Percentiles rank a stretch among this genome's conserved stretches.
Conservation (phyloP, 2,797 vertebrate genomes). For the Acestrorhynchus altus region DNA sequence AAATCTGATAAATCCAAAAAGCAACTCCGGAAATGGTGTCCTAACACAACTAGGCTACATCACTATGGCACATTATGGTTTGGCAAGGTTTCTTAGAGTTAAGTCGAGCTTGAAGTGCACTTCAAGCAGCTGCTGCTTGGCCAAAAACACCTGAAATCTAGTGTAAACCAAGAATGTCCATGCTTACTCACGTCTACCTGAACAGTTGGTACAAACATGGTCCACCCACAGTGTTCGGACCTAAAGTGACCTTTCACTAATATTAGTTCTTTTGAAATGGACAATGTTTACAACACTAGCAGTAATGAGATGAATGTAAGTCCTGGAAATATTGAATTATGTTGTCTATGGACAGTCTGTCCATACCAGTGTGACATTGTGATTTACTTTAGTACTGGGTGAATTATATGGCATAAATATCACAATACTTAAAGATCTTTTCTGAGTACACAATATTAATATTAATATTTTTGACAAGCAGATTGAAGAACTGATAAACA, state of each 20-base stretch:
- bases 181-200: not conserved
- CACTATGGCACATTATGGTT: not conserved
- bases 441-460: too few relatives aligned
- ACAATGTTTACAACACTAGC: not conserved
- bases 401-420: too few relatives aligned
- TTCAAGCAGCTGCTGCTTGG: not conserved
- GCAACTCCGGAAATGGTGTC: not conserved
- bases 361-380: too few relatives aligned
- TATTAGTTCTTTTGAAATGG: not conserved
- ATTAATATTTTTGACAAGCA: too few relatives aligned
- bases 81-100: too few relatives aligned
- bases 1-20: not conserved
- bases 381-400: too few relatives aligned
- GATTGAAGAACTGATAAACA: too few relatives aligned
- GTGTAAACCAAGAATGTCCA: not conserved
- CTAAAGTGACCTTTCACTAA: not conserved
- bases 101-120: too few relatives aligned
- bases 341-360: too few relatives aligned
- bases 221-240: not conserved
- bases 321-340: not conserved
- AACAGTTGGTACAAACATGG: not conserved
- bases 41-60: not conserved
- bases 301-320: not conserved
- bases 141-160: not conserved
- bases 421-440: too few relatives aligned